Evolutionary conservation across 2,888 invertebrate species (phyloP).

Genomic region (Drosophila hamatofila): DNA sequence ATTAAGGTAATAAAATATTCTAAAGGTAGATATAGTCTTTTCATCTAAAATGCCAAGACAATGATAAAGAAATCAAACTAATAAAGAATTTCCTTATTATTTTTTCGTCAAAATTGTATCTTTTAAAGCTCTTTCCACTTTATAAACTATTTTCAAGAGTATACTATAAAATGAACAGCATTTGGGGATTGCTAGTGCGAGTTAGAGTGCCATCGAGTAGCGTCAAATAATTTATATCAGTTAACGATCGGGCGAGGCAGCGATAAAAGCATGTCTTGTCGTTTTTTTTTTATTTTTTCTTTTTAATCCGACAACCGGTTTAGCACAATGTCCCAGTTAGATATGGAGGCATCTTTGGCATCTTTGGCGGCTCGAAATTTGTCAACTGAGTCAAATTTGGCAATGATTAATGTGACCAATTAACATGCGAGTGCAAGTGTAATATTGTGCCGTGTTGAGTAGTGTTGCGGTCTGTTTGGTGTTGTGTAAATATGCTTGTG

Average conservation of each 20-base stretch:
- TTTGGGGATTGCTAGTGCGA: background rate
- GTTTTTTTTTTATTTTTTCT: background rate
- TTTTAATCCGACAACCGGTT: conserved; percentile 12
- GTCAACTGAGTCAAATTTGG: conserved; percentile 19
- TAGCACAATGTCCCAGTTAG: background rate
- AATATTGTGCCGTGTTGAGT: conserved; percentile 18
- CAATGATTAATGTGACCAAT: conserved; percentile 59
- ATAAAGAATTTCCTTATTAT: background rate
- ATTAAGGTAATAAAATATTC: too few relatives aligned
- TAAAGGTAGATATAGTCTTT: too few relatives aligned
- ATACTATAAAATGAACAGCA: background rate
- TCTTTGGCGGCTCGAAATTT: conserved; percentile 18
- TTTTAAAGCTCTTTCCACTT: background rate
- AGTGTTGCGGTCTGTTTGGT: conserved; percentile 35
- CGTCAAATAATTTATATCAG: conserved; percentile 2
- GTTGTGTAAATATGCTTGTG: conserved; percentile 4
- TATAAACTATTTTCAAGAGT: background rate
- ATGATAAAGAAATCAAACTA: too few relatives aligned
- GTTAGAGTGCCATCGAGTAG: background rate
- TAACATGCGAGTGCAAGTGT: conserved; percentile 33
- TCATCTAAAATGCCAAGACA: too few relatives aligned
- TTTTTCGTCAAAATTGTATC: too few relatives aligned
- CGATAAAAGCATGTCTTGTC: background rate
- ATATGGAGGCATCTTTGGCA: background rate
- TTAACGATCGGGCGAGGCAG: conserved; percentile 1